Conservation (phyloP, 1,140 invertebrate species). For the Heliconius hermathena region DNA sequence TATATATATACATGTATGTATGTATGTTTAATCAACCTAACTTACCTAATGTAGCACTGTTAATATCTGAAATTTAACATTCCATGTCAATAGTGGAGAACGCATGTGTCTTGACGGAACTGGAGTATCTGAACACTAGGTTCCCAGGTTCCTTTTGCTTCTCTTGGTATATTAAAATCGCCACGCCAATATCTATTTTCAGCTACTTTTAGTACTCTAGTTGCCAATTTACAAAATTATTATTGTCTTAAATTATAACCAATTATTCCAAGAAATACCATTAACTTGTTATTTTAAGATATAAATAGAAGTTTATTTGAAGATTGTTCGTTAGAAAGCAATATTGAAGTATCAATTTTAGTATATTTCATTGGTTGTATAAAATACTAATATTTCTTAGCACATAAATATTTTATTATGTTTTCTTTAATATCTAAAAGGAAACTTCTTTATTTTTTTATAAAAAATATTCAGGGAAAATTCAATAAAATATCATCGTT, state of each 20-base stretch:
- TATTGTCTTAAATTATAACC: background rate
- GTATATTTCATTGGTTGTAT: background rate
- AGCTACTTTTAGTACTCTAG: too few species aligned
- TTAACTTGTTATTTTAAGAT: background rate
- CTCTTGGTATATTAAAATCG: too few species aligned
- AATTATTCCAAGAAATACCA: background rate
- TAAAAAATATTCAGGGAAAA: too few species aligned
- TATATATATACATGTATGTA: slow-evolving; percentile 57
- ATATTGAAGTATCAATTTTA: background rate
- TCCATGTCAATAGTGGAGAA: background rate
- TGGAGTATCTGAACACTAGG: background rate
- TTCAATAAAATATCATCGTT: too few species aligned
- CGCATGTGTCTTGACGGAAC: too few species aligned
- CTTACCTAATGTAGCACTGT: background rate
- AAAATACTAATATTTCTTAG: too few species aligned
- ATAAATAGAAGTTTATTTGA: background rate
- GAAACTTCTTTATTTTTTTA: too few species aligned
- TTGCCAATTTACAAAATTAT: background rate
- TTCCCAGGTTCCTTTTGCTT: too few species aligned
- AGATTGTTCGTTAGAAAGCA: background rate
- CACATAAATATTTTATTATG: too few species aligned
- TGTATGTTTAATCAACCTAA: background rate
- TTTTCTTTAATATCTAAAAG: too few species aligned
- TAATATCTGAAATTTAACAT: background rate
- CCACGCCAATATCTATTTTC: too few species aligned